Percentiles rank a stretch among this genome's conserved stretches.
phyloP scores from a whole-genome alignment of 92 coral and sea anemone species.

The Pocillopora grandis region DNA sequence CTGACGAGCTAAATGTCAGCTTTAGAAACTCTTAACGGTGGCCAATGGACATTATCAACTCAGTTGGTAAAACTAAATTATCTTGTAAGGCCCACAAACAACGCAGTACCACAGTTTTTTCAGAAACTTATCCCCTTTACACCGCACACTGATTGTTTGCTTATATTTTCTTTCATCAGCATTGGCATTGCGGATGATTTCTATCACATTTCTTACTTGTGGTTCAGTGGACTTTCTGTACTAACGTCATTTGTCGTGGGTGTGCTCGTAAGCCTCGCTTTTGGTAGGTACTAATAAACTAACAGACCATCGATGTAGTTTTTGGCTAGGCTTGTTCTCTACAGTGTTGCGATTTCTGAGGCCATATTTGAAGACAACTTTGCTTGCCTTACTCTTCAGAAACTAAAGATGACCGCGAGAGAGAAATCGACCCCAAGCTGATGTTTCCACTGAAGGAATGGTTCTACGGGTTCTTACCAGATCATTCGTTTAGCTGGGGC shows the following conservation, averaged over 20 bases:
- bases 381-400: constrained; percentile 18
- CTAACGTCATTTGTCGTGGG: constrained; percentile 84
- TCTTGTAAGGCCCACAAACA: no score
- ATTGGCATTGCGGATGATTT: constrained; percentile 80
- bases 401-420: constrained; percentile 69
- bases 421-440: constrained; percentile 62
- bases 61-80: no score
- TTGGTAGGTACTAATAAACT: constrained; percentile 51
- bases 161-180: constrained; percentile 30
- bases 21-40: no score
- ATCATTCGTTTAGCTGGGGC: constrained; percentile 78
- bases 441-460: constrained; percentile 79
- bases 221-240: constrained; percentile 86
- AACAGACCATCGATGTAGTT: neutral
- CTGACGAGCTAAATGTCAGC: no score
- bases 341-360: neutral
- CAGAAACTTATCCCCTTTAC: no score
- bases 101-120: no score
- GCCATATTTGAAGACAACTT: no score
- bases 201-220: constrained; percentile 89
- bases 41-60: no score
- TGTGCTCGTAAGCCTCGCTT: constrained; percentile 63
- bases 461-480: constrained; percentile 71
- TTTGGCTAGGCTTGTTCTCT: neutral
- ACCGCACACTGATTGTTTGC: neutral